Percentiles rank a stretch among this genome's conserved stretches.
phyloP scores from a whole-genome alignment of 1,140 invertebrate species.

The Scaptodrosophila lebanonensis region DNA sequence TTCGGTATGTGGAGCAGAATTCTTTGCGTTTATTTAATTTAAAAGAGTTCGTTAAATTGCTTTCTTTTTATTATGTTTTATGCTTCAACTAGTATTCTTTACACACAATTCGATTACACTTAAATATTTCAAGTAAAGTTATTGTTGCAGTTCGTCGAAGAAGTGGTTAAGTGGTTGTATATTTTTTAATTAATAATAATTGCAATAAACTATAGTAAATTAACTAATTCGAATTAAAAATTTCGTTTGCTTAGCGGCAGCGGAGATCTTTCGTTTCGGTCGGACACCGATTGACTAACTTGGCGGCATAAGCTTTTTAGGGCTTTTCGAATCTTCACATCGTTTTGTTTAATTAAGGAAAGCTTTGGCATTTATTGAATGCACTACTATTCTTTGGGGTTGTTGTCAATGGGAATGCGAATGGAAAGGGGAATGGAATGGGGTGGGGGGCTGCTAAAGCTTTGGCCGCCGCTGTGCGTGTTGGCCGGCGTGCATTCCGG shows the following conservation, averaged over 20 bases:
- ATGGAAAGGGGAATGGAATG: slow-evolving; percentile 3
- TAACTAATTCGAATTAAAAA: slow-evolving; percentile 45
- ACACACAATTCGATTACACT: slow-evolving; percentile 2
- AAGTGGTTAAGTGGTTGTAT: slow-evolving; percentile 18
- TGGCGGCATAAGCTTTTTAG: slow-evolving; percentile 41
- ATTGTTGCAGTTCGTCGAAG: slow-evolving; percentile 23
- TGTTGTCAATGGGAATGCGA: slow-evolving; percentile 2
- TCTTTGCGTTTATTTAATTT: background rate
- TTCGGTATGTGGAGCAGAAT: background rate
- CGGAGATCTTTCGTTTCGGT: slow-evolving; percentile 77
- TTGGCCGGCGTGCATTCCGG: slow-evolving; percentile 9
- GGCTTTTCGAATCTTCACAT: slow-evolving; percentile 57
- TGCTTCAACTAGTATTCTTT: slow-evolving; percentile 2
- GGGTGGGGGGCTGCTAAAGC: slow-evolving; percentile 39
- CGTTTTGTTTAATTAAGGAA: slow-evolving; percentile 60
- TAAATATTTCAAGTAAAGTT: slow-evolving; percentile 28
- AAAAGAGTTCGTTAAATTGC: background rate
- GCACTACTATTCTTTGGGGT: slow-evolving; percentile 29
- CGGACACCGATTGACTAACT: slow-evolving; percentile 77
- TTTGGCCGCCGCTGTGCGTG: slow-evolving; percentile 7
- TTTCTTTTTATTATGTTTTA: slow-evolving; percentile 1
- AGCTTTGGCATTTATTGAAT: slow-evolving; percentile 62
- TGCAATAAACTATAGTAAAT: slow-evolving; percentile 25
- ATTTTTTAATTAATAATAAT: slow-evolving; percentile 33
- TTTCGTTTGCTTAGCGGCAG: slow-evolving; percentile 56